Conservation (phyloP, 2,888 invertebrate species). For the Ligdia adustata region DNA sequence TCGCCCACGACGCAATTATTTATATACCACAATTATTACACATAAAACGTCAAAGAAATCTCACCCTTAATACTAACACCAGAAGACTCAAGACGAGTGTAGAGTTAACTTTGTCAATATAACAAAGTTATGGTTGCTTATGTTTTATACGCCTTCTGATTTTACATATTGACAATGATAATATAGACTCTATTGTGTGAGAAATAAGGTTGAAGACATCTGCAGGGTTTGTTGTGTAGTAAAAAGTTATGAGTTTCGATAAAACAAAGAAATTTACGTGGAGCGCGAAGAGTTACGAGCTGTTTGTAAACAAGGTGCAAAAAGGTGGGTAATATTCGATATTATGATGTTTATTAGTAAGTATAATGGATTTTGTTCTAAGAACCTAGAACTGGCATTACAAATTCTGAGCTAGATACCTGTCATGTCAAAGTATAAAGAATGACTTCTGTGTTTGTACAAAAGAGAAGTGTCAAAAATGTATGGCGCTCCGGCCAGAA, state of each 20-base stretch:
- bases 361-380: too few relatives aligned
- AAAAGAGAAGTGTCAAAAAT: too few relatives aligned
- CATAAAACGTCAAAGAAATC: conserved; percentile 3
- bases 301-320: conserved; percentile 7
- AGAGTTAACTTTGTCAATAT: conserved; percentile 7
- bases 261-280: conserved; percentile 16
- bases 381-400: too few relatives aligned
- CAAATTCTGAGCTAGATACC: too few relatives aligned
- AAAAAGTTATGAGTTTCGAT: conserved; percentile 13
- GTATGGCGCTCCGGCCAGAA: too few relatives aligned
- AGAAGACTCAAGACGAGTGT: conserved; percentile 1
- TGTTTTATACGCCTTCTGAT: not conserved
- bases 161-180: conserved; percentile 4
- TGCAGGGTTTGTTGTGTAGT: not conserved
- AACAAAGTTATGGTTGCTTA: conserved; percentile 8
- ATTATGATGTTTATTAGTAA: too few relatives aligned
- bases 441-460: too few relatives aligned
- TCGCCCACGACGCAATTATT: conserved; percentile 45
- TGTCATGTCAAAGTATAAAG: too few relatives aligned
- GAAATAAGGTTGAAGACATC: not conserved
- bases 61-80: conserved; percentile 3
- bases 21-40: conserved; percentile 26
- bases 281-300: conserved; percentile 7
- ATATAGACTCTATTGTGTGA: not conserved
- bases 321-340: not conserved